These are phyloP conservation scores for Poecilia latipinna DNA, from an alignment of 2,113 vertebrate genomes.

Conservation along the genomic window DNA sequence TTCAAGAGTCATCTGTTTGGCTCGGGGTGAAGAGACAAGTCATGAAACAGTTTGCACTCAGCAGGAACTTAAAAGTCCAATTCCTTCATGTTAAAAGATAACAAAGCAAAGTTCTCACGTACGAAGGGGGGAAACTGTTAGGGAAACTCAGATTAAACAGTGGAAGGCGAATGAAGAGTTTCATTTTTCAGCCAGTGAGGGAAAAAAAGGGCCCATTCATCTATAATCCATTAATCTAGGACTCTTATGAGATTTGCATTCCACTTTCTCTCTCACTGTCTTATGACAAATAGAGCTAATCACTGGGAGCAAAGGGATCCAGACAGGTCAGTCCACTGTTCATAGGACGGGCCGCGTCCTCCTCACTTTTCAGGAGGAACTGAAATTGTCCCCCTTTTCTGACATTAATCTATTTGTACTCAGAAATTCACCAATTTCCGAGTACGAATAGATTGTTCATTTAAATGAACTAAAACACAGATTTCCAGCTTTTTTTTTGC, in stretches of 20 bases:
- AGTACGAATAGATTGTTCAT: too few species aligned
- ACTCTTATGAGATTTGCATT: conserved; percentile 55
- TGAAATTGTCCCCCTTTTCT: background rate
- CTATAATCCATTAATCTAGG: conserved; percentile 70
- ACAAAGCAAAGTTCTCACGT: background rate
- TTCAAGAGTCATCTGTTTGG: conserved; percentile 17
- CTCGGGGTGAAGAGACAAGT: conserved; percentile 15
- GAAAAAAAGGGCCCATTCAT: conserved; percentile 46
- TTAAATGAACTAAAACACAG: background rate
- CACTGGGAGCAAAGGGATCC: conserved; percentile 34
- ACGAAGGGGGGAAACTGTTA: conserved; percentile 3
- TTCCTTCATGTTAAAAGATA: conserved; percentile 35
- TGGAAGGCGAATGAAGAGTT: conserved; percentile 50
- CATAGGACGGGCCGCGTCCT: conserved; percentile 8
- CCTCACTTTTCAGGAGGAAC: background rate
- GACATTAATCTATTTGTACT: background rate
- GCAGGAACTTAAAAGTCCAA: conserved; percentile 59
- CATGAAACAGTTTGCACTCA: conserved; percentile 24
- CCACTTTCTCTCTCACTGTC: conserved; percentile 38
- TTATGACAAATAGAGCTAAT: conserved; percentile 69
- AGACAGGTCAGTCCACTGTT: conserved; percentile 30
- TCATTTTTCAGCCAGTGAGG: conserved; percentile 56
- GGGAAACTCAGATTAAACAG: background rate
- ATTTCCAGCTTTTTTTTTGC: background rate
- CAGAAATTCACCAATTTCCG: background rate